These are phyloP conservation scores for Atta colombica DNA, from an alignment of 1,140 invertebrate species.

Conservation along the genomic window DNA sequence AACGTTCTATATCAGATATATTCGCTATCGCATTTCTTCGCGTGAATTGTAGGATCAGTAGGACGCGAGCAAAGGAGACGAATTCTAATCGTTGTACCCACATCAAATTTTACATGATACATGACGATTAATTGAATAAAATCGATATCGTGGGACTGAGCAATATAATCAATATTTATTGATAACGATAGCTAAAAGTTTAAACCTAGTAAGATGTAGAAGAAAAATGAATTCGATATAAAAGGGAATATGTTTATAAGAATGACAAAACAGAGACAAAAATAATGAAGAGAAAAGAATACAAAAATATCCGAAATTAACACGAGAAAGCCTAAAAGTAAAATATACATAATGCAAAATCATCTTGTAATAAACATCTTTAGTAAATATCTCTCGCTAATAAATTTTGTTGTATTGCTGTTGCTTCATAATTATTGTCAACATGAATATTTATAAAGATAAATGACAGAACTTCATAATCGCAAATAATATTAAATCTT, in stretches of 20 bases:
- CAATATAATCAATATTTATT: constrained; percentile 50
- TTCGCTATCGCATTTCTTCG: constrained; percentile 44
- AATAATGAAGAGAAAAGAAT: not conserved
- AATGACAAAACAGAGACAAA: too few species aligned
- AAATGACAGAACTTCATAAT: not conserved
- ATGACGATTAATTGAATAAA: constrained; percentile 39
- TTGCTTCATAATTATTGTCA: not conserved
- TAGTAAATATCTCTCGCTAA: not conserved
- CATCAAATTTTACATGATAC: constrained; percentile 37
- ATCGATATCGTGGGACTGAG: constrained; percentile 6
- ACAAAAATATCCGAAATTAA: not conserved
- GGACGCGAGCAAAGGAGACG: constrained; percentile 53
- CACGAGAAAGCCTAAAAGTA: not conserved
- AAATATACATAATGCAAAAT: not conserved
- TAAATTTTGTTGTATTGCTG: not conserved
- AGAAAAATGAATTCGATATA: not conserved
- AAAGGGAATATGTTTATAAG: not conserved
- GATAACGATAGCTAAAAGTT: constrained; percentile 12
- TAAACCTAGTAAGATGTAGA: not conserved
- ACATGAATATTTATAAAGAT: constrained; percentile 16
- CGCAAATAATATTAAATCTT: constrained; percentile 29
- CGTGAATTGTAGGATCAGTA: constrained; percentile 49
- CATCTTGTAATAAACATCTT: not conserved
- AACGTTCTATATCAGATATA: constrained; percentile 36
- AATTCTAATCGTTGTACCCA: constrained; percentile 62